Percentiles rank a stretch among this genome's conserved stretches.
phyloP scores from a whole-genome alignment of 1,140 invertebrate genomes.

The Nomia melanderi region DNA sequence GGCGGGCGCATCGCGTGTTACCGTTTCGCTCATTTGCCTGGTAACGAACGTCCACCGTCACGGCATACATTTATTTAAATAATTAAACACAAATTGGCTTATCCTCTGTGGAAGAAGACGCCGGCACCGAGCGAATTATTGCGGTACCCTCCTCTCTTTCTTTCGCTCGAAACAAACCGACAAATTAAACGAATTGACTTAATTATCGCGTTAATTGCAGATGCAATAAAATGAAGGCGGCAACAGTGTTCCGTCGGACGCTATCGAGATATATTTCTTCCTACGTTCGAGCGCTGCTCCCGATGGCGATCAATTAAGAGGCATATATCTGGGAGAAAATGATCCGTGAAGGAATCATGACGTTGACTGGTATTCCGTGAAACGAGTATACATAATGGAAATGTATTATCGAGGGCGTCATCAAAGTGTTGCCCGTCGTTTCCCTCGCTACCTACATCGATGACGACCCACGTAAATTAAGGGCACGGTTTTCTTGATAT shows the following conservation, averaged over 20 bases:
- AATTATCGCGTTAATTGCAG: slow-evolving; percentile 41
- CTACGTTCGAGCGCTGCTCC: no score
- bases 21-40: slow-evolving; percentile 78
- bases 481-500: no score
- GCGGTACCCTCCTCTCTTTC: slow-evolving; percentile 32
- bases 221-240: slow-evolving; percentile 26
- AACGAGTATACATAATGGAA: no score
- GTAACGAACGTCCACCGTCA: slow-evolving; percentile 75
- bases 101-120: not conserved
- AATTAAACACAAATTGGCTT: slow-evolving; percentile 77
- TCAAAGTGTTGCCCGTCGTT: no score
- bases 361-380: no score
- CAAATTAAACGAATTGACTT: slow-evolving; percentile 51
- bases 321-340: no score
- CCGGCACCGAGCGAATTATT: slow-evolving; percentile 35
- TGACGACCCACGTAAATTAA: no score
- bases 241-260: not conserved
- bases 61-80: slow-evolving; percentile 78
- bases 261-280: not conserved
- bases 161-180: slow-evolving; percentile 18
- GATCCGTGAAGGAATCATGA: no score
- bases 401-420: no score
- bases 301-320: no score
- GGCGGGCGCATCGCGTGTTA: slow-evolving; percentile 72
- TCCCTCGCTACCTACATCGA: no score